phyloP scores from a whole-genome alignment of 2,797 vertebrate genomes.

The Parauchenoglanis punctatus region DNA sequence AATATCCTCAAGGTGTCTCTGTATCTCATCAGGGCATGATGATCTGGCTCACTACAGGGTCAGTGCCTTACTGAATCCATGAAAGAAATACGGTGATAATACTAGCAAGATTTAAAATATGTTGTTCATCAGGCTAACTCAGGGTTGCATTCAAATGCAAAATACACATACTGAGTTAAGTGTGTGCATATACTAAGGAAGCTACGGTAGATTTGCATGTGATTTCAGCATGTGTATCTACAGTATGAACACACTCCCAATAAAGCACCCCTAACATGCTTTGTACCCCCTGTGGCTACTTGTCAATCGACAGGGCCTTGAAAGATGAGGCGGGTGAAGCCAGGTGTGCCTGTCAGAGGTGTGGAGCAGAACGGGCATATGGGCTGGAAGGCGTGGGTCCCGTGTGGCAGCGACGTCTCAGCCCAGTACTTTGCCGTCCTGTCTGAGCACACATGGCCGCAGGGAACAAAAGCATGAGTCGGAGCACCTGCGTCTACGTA shows the following conservation, averaged over 20 bases:
- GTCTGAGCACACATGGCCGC: constrained; percentile 96
- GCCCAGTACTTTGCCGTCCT: constrained; percentile 93
- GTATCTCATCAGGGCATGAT: neutral
- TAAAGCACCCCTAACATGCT: constrained; percentile 24
- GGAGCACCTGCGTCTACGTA: constrained; percentile 91
- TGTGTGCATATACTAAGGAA: constrained; percentile 29
- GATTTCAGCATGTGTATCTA: constrained; percentile 39
- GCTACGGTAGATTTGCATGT: constrained; percentile 37
- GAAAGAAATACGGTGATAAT: neutral
- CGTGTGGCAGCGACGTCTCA: constrained; percentile 91
- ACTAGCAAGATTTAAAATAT: neutral
- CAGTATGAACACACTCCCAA: constrained; percentile 32
- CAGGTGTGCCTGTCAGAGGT: constrained; percentile 82
- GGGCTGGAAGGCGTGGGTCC: constrained; percentile 93
- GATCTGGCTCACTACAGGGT: neutral
- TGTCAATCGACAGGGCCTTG: constrained; percentile 94
- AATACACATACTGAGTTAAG: constrained; percentile 38
- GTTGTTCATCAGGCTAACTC: constrained; percentile 30
- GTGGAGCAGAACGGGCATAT: constrained; percentile 95
- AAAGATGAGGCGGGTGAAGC: constrained; percentile 92
- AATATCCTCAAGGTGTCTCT: neutral
- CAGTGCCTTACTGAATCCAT: constrained; percentile 22
- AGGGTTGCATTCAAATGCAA: constrained; percentile 38
- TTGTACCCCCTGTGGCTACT: constrained; percentile 40
- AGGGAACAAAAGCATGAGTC: constrained; percentile 89